Evolutionary conservation across 2,113 vertebrate genomes (phyloP), one percentile per base, ranked within the genome.

Genomic region (Rhinogobius similis): DNA sequence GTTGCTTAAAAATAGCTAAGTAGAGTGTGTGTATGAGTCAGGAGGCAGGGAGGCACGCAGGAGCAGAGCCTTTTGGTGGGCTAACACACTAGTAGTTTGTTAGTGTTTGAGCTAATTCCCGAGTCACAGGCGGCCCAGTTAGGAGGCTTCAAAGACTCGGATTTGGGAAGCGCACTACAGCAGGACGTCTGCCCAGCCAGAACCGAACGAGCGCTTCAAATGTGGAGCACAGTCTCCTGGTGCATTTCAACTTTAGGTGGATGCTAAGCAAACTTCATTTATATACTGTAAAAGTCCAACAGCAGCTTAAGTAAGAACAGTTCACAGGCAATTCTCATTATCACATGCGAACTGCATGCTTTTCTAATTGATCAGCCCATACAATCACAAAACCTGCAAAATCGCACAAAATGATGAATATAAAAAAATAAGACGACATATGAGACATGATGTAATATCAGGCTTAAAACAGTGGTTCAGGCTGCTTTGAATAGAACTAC

Each of bases 111-210:
- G 84, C 32, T 74, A 82, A 90, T 90, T 93, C 91, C 88, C 82
- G 46, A 83, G 74, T 86, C 79, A 84, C 89, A 90, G 77, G 70
- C 86, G 55, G 87, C 90, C 90, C 89, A 93, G 76, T 90, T 92
- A 81, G 66, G 62, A 86, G 62, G 86, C 90, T 90, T 93, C 87
- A 93, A 92, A 93, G 88, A 20, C 78, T 82, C 27, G 44, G 81
- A 83, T 88, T 76, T 62, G 81, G 72, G 65, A 83, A 80, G 76
- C 67, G 29, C 61, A 32, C 75, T 86, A 69, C 86, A 86, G 88
- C 89, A 84, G 90, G 85, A 85, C 65, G 74, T 82, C 84, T 83
- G 83, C 74, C 76, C 81, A 66, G 64, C 70, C 79, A 70, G 55
- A 75, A 84, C 78, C 58, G 63, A 66, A 5, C 43, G 62, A 72